Conservation (phyloP, 2,888 invertebrate genomes). For the Oeneis ivallda region DNA sequence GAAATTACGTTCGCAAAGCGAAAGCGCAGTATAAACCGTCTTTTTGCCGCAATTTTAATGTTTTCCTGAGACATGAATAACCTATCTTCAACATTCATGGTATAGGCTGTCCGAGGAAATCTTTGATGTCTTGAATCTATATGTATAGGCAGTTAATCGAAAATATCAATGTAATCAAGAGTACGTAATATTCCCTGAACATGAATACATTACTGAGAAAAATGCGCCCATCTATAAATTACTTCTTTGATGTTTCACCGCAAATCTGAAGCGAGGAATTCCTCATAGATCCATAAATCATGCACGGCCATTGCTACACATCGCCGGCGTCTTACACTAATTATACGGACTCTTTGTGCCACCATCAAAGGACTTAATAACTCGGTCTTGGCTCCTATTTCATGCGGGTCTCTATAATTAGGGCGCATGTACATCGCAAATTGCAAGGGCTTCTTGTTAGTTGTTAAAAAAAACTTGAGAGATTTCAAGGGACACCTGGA, state of each 20-base stretch:
- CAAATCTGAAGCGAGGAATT: constrained; percentile 31
- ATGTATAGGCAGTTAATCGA: neutral
- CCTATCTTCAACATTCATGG: no score
- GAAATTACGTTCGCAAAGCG: no score
- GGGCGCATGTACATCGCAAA: neutral
- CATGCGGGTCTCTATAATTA: constrained; percentile 27
- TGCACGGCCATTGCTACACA: constrained; percentile 39
- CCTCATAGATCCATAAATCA: constrained; percentile 39
- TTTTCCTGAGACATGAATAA: no score
- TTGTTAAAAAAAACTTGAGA: no score
- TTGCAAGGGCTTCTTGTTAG: constrained; percentile 4
- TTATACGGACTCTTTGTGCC: constrained; percentile 41
- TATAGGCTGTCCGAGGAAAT: neutral
- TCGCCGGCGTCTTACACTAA: constrained; percentile 38
- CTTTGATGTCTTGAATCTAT: neutral
- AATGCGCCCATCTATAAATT: constrained; percentile 6
- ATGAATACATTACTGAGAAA: constrained; percentile 17
- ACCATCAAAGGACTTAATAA: constrained; percentile 41
- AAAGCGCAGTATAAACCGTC: no score
- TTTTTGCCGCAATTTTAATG: no score
- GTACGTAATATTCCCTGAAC: constrained; percentile 9
- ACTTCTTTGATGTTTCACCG: constrained; percentile 30
- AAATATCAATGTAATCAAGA: neutral
- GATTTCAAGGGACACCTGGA: no score
- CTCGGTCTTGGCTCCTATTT: constrained; percentile 25